Evolutionary conservation across 2,113 vertebrate species (phyloP), one percentile per base, ranked within the genome.

Genomic region (Dolichotis patagonum): DNA sequence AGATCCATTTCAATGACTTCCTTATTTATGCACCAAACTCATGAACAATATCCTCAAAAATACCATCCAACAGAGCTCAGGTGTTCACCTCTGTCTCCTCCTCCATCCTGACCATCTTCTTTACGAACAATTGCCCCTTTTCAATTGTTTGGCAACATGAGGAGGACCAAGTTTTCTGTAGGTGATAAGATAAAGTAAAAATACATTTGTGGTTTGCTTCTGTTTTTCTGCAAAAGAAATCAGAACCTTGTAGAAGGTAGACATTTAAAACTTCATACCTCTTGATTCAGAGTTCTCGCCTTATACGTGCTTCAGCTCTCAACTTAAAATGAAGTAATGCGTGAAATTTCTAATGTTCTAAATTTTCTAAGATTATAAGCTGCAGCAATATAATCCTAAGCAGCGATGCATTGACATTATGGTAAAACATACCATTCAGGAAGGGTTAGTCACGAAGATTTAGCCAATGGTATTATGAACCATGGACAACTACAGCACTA

Each of bases 1-100:
- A 96, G 81, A 75, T 94, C 92, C 82, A 5, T 75, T 93, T 96
- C 92, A 28, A 30, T 78, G 85, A 69, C n/a, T 92, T 96, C 91
- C 10, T 8, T 95, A 86, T 65, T 96, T 95, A 85, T 80, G 69
- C 26, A 75, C 58, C 58, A 87, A 46, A 43, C 54, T 94, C 32
- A 65, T 56, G 82, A 94, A 58, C 4, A 26, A n/a, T 91, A 93
- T 80, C 90, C 62, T 93, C 69, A 67, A 94, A 85, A 96, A 84
- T 73, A 38, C 62, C 60, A 85, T 56, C 77, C 38, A 60, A 12
- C 30, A 88, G 43, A 83, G 96, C 46, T 96, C 90, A 67, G 65
- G 65, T 78, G 22, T 35, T 78, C 62, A 28, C 35, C 12, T 83
- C 17, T 58, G 8, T 46, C 54, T 95, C 43, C 32, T 65, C 60